Evolutionary conservation across 2,113 vertebrate species (phyloP).

Genomic region (Nyctereutes procyonoides): DNA sequence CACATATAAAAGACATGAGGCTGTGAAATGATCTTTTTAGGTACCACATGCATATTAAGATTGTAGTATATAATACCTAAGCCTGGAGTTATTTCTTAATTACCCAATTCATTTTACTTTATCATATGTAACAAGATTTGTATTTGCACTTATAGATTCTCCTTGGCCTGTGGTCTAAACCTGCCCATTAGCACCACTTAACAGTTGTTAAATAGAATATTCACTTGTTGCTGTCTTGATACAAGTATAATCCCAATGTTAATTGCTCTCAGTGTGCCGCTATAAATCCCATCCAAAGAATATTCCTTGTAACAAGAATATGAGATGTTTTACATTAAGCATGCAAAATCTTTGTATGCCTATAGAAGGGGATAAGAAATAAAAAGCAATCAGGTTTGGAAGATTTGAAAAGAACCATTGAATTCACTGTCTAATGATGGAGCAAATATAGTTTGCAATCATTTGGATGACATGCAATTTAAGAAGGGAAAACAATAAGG

Average conservation of each 20-base stretch:
- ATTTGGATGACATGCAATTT: neutral
- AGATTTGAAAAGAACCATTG: neutral
- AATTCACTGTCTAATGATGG: constrained; percentile 6
- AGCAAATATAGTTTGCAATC: neutral
- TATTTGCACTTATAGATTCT: neutral
- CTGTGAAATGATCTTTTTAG: neutral
- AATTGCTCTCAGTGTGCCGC: constrained; percentile 49
- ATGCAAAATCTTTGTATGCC: neutral
- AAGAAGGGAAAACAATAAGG: neutral
- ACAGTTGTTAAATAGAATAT: constrained; percentile 77
- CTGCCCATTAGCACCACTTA: constrained; percentile 73
- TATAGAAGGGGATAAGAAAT: constrained; percentile 60
- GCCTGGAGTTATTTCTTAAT: constrained; percentile 65
- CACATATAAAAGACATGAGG: neutral
- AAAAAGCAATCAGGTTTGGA: constrained; percentile 6
- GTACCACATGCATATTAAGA: constrained; percentile 8
- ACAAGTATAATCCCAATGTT: constrained; percentile 54
- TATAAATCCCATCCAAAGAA: constrained; percentile 59
- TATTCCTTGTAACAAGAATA: constrained; percentile 44
- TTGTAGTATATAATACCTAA: constrained; percentile 51
- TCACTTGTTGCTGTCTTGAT: constrained; percentile 67
- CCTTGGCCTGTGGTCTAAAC: constrained; percentile 47
- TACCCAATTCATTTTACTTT: constrained; percentile 57
- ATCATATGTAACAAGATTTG: constrained; percentile 44
- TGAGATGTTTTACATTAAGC: constrained; percentile 31